Base-by-base conservation (phyloP, 2,888 invertebrate genomes). In the Acanthoscelides obtectus region DNA sequence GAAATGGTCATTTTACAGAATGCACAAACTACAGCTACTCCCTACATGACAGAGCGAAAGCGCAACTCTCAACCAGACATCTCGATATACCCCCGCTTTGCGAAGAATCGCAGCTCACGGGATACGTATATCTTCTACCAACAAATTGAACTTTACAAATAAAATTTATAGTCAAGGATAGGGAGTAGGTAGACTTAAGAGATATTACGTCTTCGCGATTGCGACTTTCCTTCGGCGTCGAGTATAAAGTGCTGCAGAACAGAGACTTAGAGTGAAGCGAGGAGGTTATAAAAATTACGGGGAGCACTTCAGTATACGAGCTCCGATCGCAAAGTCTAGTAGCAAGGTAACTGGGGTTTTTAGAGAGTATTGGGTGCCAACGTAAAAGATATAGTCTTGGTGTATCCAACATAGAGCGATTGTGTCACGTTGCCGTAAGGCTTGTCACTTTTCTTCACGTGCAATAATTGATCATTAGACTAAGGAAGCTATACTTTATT, bases 201-300 rank as follows among this genome's bases (percentile, higher is more conserved):
- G 72, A 74, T 75, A 76, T 75, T 75, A 74, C 72, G 69, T 74
- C 74, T 75, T 73, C 64, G 72, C 73, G 72, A 76, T 75, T 74
- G 72, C 67, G 71, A 72, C 70, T 72, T 75, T 72, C 75, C 75
- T 72, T 73, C 72, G 74, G 76, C 69, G 70, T 67, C 64, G 12
- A 66, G 12, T 22, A 66, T 65, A 69, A 64, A 20, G 65, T 12
- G 21, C 20, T 66, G 8, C 66, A 66, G 66, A 21, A 66, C 17
- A 45, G 45, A 12, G 45, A 45, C 45, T 45, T 45, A 45, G 12
- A 12, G 45, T 45, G 45, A 45, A 45, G 45, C 45, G 45, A 12
- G 45, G 45, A 45, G 45, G 12, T 45, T 17, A 45, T 45, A 45
- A 45, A 45, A 45, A 45, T 45, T 45, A 45, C 45, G 45, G 45